Percentiles rank a stretch among this genome's conserved stretches.
phyloP scores from a whole-genome alignment of 2,888 invertebrate genomes.

The Microctonus hyperodae region DNA sequence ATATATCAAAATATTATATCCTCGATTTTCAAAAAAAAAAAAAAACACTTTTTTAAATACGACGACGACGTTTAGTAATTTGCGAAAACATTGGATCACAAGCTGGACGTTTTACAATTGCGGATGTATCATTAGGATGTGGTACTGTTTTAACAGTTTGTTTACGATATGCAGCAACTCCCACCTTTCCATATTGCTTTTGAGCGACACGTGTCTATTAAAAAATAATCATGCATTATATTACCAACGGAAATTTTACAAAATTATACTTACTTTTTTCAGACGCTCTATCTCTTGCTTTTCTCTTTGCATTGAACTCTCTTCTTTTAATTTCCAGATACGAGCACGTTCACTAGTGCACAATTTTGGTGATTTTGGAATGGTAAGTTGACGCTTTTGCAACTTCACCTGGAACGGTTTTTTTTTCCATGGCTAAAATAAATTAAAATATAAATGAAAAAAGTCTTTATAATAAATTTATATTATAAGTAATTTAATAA shows the following conservation, averaged over 20 bases:
- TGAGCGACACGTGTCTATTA: constrained; percentile 35
- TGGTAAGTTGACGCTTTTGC: constrained; percentile 27
- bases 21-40: no score
- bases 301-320: constrained; percentile 29
- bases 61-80: constrained; percentile 43
- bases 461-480: no score
- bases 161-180: constrained; percentile 38
- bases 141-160: constrained; percentile 43
- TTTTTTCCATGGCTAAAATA: constrained; percentile 35
- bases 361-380: constrained; percentile 38
- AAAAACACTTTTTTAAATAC: neutral
- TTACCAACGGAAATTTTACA: neutral
- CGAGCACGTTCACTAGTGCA: constrained; percentile 39
- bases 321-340: constrained; percentile 40
- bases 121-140: constrained; percentile 31
- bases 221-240: neutral
- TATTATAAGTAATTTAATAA: no score
- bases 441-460: neutral
- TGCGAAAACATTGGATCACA: constrained; percentile 38
- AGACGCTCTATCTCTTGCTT: neutral
- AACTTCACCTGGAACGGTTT: constrained; percentile 34
- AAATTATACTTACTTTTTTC: neutral
- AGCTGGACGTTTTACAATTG: constrained; percentile 41
- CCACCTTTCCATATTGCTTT: constrained; percentile 38
- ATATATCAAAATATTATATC: no score